Evolutionary conservation across 2,888 invertebrate genomes (phyloP).

Genomic region (Cheilosia vulpina): DNA sequence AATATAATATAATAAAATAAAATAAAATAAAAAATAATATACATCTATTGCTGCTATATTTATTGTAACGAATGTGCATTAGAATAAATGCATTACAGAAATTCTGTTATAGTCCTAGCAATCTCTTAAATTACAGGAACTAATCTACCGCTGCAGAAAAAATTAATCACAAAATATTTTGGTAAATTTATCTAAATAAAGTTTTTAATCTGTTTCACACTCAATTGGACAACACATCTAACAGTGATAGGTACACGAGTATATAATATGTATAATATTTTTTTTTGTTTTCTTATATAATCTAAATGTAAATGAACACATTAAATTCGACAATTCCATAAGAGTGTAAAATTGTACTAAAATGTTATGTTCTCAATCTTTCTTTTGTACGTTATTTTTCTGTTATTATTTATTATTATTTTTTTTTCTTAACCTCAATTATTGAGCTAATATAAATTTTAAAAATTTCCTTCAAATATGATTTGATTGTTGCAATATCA

Average conservation of each 20-base stretch:
- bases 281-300: not conserved
- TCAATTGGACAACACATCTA: constrained; percentile 58
- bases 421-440: constrained; percentile 67
- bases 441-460: constrained; percentile 67
- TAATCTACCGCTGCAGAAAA: too few relatives aligned
- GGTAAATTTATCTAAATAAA: constrained; percentile 45
- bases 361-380: constrained; percentile 42
- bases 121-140: too few relatives aligned
- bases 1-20: too few relatives aligned
- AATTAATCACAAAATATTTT: constrained; percentile 64
- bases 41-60: constrained; percentile 8
- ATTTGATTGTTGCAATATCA: constrained; percentile 70
- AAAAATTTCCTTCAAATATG: constrained; percentile 60
- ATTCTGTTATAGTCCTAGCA: too few relatives aligned
- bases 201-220: constrained; percentile 46
- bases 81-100: too few relatives aligned
- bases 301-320: constrained; percentile 73
- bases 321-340: constrained; percentile 66
- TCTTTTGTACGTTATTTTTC: not conserved
- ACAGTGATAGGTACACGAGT: constrained; percentile 59
- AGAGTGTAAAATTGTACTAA: constrained; percentile 71
- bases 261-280: constrained; percentile 44
- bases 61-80: constrained; percentile 35
- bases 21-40: not conserved
- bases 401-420: not conserved